Evolutionary conservation across 1,140 invertebrate species (phyloP).

Genomic region (Laodelphax striatellus): DNA sequence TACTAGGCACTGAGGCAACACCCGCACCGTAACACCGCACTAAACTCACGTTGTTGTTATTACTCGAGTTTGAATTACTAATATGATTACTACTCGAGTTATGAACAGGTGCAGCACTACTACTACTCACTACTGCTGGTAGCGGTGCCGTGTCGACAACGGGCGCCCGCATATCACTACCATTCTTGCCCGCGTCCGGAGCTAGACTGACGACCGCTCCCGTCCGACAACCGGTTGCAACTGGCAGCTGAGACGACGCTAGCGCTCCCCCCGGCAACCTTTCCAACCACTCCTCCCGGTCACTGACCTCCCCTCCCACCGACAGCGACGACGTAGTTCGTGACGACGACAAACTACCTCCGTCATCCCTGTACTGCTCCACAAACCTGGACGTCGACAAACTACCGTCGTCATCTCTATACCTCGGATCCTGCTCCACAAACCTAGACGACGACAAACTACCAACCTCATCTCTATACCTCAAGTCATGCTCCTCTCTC

Average conservation of each 20-base stretch:
- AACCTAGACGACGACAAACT: too few species aligned
- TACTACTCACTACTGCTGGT: background rate
- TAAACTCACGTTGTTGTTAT: constrained; percentile 10
- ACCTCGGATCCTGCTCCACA: too few species aligned
- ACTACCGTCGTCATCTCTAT: background rate
- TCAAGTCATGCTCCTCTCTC: background rate
- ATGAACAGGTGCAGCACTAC: background rate
- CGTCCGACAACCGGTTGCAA: constrained; percentile 1
- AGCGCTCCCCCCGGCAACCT: background rate
- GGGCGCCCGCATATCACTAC: constrained; percentile 2
- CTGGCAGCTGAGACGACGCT: background rate
- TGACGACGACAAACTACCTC: background rate
- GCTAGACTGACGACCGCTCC: background rate
- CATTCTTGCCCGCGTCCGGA: constrained; percentile 2
- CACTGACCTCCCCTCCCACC: background rate
- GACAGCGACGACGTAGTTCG: background rate
- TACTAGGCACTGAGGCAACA: constrained; percentile 17
- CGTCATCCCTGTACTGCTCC: background rate
- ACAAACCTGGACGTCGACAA: too few species aligned
- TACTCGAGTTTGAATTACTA: background rate
- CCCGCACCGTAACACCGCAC: constrained; percentile 14
- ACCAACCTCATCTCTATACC: background rate
- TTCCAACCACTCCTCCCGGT: background rate
- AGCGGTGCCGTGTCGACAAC: constrained; percentile 1
- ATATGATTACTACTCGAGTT: too few species aligned